Evolutionary conservation across 2,113 vertebrate species (phyloP).

Genomic region (Sphaerodactylus townsendi): DNA sequence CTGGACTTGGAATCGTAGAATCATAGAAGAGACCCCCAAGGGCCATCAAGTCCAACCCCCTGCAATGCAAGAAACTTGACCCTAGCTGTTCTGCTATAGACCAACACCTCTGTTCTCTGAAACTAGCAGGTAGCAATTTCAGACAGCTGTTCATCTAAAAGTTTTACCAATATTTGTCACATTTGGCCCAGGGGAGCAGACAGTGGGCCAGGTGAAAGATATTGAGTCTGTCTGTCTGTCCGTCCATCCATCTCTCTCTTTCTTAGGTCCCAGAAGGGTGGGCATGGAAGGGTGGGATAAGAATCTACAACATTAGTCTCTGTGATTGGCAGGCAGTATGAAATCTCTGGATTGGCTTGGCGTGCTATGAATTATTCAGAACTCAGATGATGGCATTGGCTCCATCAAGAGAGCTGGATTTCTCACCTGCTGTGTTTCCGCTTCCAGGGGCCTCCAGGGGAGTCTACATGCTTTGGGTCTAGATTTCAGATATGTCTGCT

Average conservation of each 20-base stretch:
- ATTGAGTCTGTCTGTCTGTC: too few species aligned
- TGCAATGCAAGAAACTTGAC: too few species aligned
- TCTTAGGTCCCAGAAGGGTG: neutral
- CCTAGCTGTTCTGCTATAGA: too few species aligned
- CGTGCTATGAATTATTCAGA: neutral
- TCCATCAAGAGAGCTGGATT: too few species aligned
- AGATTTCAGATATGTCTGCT: too few species aligned
- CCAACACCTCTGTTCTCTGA: too few species aligned
- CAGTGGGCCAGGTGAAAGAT: neutral
- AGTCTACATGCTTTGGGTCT: too few species aligned
- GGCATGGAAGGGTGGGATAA: neutral
- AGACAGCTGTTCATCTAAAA: neutral
- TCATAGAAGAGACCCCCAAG: too few species aligned
- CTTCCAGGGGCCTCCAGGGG: neutral
- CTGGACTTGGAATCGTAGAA: too few species aligned
- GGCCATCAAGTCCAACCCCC: too few species aligned
- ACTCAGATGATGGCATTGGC: too few species aligned
- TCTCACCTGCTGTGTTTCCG: neutral
- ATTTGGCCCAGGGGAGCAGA: neutral
- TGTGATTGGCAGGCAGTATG: neutral
- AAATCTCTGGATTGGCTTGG: neutral
- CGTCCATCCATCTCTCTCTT: neutral
- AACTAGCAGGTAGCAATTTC: neutral
- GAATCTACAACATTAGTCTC: neutral
- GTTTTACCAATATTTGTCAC: too few species aligned